Percentiles rank a stretch among this genome's conserved stretches.
phyloP scores from a whole-genome alignment of 2,113 vertebrate species.

The Microcebus jonahi region DNA sequence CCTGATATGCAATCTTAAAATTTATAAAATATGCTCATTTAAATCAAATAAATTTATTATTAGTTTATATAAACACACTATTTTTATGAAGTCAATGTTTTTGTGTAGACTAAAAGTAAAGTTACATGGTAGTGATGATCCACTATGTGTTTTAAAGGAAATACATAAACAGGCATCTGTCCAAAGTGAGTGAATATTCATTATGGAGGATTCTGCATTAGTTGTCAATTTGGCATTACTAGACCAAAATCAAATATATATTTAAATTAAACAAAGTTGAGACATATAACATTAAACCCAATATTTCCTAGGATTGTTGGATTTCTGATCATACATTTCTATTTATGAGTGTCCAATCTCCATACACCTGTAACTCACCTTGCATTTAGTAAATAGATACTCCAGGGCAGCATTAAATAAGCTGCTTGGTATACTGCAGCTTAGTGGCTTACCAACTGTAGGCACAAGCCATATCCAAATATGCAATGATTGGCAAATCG shows the following conservation, averaged over 20 bases:
- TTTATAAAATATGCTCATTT: neutral
- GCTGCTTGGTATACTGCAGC: neutral
- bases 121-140: neutral
- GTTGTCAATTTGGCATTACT: neutral
- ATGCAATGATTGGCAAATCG: neutral
- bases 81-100: neutral
- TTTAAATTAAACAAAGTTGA: neutral
- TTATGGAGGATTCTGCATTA: neutral
- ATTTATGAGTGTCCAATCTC: neutral
- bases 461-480: neutral
- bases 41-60: neutral
- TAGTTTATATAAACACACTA: neutral
- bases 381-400: neutral
- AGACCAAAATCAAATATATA: neutral
- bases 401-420: neutral
- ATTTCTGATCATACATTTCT: neutral
- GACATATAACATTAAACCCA: neutral
- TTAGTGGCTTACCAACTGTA: neutral
- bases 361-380: neutral
- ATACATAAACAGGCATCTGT: neutral
- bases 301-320: neutral
- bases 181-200: neutral
- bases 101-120: neutral
- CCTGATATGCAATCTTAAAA: neutral
- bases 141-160: neutral